Base-by-base conservation (phyloP, 2,888 invertebrate genomes). In the Magallana nippona region DNA sequence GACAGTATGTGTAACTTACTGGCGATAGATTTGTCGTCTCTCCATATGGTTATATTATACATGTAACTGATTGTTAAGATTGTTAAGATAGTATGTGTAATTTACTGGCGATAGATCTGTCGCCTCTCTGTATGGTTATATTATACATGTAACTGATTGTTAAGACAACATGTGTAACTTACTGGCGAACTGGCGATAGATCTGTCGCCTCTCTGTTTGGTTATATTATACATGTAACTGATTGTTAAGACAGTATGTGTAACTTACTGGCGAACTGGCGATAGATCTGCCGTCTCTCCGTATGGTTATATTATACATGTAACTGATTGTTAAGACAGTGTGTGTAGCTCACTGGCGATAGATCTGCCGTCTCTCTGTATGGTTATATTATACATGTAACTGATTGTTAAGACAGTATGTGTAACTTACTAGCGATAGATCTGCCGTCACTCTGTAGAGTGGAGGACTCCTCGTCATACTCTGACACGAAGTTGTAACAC, bases 401-500 rank as follows among this genome's bases (percentile, higher is more conserved):
- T 44, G 44, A 44, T 44, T 44, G 8, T 44, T 44, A 44, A 44
- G 44, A 44, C 44, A 44, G 44, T 44, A 44, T 44, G 19, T 5
- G 62, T 78, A n/a, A 88, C 90, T 85, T 86, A 90, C 91, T 85
- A 78, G 90, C 90, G 17, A 91, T 86, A 44, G 85, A 85, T 63
- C 86, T 89, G 27, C 87, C 88, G 10, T 87, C 83, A 22, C 87
- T 82, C 1, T 88, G 86, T 13, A 89, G 82, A 8, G 83, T 84
- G 10, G 86, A 85, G 1, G 86, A 86, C 58, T 92, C 91, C 71
- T 92, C 92, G 82, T 92, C 89, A 83, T 91, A 92, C 58, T 92
- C 91, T 2, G 90, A 90, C 15, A 92, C 91, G 84, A 91, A 92
- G 27, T 87, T 88, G 62, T 89, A 91, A 79, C 90, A 90, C 55